Evolutionary conservation across 1,140 invertebrate genomes (phyloP), one percentile per base, ranked within the genome.

Genomic region (Aporrectodea caliginosa): DNA sequence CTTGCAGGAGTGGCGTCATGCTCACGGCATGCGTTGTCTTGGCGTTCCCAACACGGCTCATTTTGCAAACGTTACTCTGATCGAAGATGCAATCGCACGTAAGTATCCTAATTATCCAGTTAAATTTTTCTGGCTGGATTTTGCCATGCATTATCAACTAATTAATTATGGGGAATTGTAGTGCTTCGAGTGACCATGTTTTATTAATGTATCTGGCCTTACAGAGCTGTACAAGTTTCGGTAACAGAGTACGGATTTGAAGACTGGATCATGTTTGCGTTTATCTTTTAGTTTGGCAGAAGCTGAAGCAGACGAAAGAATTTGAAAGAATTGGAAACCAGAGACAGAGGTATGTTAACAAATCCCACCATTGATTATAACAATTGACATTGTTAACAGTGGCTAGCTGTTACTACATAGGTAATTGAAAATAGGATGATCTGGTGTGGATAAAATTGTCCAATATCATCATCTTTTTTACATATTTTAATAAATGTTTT

Each of bases 11-110:
- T 99, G 98, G 97, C 90, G 98, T 76, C 98, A 99, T 90, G 97
- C 98, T 35, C 97, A 99, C 89, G 98, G 98, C 27, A 99, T 99
- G 98, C 80, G 87, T 73, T 99, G 98, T 89, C 90, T 99, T 1
- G 97, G 98, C 6, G 99, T 99, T 84, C 98, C 98, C 0, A 99
- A 99, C 88, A 99, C 98, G 0, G 97, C 98, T 14, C 98, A 99
- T 90, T 99, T 99, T 91, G 97, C 98, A 12, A 99, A 99, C 89
- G 97, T 99, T 2, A 99, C 98, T 6, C 94, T 97, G 84, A 99
- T 99, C 85, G 97, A 99, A 88, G 98, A 99, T 90, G 98, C 98
- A 1, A 90, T 99, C 69, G 94, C 94, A 73, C 89, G 93, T 94
- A n/a, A n/a, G n/a, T n/a, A n/a, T n/a, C n/a, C n/a, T n/a, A n/a